Percentiles rank a stretch among this genome's conserved stretches.
These are phyloP conservation scores for Petrocephalus schoutedeni DNA, from an alignment of 2,797 vertebrate genomes.

Conservation along the genomic window DNA sequence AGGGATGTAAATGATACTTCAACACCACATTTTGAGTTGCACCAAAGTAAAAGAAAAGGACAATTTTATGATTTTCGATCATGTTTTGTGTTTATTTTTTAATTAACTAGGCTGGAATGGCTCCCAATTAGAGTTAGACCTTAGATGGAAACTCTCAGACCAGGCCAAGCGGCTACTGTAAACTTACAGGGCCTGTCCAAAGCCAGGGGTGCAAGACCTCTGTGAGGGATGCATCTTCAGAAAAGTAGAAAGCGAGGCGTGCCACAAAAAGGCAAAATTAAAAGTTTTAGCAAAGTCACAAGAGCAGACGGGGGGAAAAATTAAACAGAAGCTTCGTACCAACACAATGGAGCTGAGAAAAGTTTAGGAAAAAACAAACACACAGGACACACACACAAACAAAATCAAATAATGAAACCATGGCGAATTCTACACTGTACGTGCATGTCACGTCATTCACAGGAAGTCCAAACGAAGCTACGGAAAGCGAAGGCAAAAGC, in stretches of 20 bases:
- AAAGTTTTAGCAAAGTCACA: conserved; percentile 54
- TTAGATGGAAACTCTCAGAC: conserved; percentile 58
- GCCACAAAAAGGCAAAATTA: conserved; percentile 48
- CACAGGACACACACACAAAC: conserved; percentile 38
- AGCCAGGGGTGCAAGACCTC: conserved; percentile 53
- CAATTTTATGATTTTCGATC: conserved; percentile 25
- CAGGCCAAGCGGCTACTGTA: conserved; percentile 52
- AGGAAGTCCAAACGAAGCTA: conserved; percentile 57
- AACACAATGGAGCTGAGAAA: conserved; percentile 55
- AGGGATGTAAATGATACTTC: neutral
- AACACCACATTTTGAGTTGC: neutral
- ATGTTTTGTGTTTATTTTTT: conserved; percentile 59
- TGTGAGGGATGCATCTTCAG: conserved; percentile 46
- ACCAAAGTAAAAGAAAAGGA: conserved; percentile 18
- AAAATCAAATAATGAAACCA: conserved; percentile 59
- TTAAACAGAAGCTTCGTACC: conserved; percentile 49
- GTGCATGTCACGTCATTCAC: conserved; percentile 56
- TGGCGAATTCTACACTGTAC: conserved; percentile 62
- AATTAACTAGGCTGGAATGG: conserved; percentile 59
- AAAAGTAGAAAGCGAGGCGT: conserved; percentile 55
- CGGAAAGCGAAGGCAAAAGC: conserved; percentile 48
- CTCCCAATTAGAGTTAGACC: conserved; percentile 53
- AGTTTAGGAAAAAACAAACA: conserved; percentile 47
- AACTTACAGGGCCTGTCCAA: conserved; percentile 45
- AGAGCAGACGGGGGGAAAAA: conserved; percentile 35